A percentile compares a stretch with the other conserved stretches of the same genome.
phyloP scores from a whole-genome alignment of 2,113 vertebrate species.

The Piprites chloris region DNA sequence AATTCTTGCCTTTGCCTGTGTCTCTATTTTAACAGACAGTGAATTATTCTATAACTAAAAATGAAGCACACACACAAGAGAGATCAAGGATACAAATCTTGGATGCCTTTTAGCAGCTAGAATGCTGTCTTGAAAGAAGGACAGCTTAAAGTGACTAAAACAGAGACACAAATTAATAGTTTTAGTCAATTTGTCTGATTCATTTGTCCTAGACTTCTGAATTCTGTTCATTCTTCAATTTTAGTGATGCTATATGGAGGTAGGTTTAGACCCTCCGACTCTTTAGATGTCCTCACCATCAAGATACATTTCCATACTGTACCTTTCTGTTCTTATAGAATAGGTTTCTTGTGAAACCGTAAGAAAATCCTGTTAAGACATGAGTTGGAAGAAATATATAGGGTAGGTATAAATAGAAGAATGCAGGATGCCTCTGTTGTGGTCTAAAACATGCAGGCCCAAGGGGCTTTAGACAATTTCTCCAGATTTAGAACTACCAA shows the following conservation, averaged over 20 bases:
- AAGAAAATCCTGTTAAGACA: not conserved
- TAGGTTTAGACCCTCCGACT: not conserved
- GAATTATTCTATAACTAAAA: not conserved
- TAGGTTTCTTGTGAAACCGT: not conserved
- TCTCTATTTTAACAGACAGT: not conserved
- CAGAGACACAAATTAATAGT: not conserved
- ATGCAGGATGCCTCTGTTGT: not conserved
- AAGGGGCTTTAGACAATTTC: not conserved
- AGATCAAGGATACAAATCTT: not conserved
- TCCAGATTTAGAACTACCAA: not conserved
- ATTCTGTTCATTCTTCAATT: not conserved
- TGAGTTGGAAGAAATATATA: not conserved
- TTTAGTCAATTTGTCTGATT: not conserved
- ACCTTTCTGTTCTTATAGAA: not conserved
- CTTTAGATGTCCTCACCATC: not conserved
- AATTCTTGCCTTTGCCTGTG: not conserved
- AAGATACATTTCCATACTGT: not conserved
- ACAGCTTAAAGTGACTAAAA: not conserved
- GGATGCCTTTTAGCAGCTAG: not conserved
- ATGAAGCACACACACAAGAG: fast-evolving
- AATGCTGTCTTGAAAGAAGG: not conserved
- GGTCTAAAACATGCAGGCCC: not conserved
- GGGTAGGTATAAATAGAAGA: not conserved
- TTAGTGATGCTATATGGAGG: not conserved
- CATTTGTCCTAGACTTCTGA: not conserved